Conservation (phyloP, 2,113 vertebrate species). For the Coracopsis vasa region DNA sequence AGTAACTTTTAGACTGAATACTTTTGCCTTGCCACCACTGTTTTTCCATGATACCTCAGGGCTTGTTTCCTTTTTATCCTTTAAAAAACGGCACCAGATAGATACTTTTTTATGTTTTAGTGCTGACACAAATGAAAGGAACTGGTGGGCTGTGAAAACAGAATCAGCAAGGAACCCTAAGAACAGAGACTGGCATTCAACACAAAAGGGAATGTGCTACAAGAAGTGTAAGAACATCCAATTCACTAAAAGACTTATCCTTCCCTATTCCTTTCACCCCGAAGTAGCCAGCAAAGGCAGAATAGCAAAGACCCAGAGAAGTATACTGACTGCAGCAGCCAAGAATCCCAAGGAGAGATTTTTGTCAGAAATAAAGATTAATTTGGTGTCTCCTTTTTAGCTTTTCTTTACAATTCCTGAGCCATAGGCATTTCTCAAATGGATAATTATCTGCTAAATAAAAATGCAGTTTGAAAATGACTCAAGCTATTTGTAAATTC, state of each 20-base stretch:
- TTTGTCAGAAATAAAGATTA: neutral
- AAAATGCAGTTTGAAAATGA: neutral
- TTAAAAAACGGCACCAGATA: neutral
- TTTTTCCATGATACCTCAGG: neutral
- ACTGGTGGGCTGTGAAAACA: neutral
- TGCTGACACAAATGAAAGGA: neutral
- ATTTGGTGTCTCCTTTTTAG: neutral
- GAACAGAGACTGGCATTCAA: neutral
- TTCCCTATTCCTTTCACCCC: neutral
- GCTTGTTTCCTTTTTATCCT: neutral
- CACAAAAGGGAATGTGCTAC: neutral
- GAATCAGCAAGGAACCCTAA: neutral
- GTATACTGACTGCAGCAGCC: neutral
- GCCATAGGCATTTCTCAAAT: neutral
- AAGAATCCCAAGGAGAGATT: neutral
- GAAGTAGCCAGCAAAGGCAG: neutral
- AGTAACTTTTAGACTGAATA: neutral
- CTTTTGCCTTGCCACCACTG: neutral
- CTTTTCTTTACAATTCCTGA: neutral
- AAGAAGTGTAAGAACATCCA: neutral
- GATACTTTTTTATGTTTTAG: neutral
- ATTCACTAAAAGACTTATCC: neutral
- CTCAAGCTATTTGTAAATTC: neutral
- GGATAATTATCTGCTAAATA: neutral
- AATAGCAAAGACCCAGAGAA: neutral